Conservation (phyloP, 2,113 vertebrate genomes). For the Lepisosteus osseus region DNA sequence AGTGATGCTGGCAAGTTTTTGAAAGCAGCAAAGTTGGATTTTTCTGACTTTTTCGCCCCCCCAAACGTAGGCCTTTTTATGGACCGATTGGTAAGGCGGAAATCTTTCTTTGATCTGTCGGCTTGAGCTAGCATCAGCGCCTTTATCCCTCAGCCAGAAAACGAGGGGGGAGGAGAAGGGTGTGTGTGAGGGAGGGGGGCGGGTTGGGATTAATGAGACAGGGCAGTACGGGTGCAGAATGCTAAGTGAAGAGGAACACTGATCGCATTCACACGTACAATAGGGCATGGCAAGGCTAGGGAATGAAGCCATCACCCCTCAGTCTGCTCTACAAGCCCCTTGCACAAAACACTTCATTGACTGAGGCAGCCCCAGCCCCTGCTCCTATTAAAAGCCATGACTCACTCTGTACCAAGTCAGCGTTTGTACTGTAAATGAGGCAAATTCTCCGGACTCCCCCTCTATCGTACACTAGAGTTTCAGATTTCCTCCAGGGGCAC, state of each 20-base stretch:
- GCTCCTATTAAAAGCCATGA: not conserved
- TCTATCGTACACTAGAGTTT: too few relatives aligned
- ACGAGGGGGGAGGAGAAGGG: too few relatives aligned
- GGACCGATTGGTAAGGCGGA: too few relatives aligned
- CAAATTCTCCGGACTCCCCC: too few relatives aligned
- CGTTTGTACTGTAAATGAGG: not conserved
- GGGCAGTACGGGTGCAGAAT: conserved; percentile 1
- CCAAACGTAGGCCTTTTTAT: too few relatives aligned
- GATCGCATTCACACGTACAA: conserved; percentile 23
- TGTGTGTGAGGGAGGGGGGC: too few relatives aligned
- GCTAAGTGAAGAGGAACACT: conserved; percentile 16
- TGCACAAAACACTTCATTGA: conserved; percentile 28
- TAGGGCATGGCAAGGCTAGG: not conserved
- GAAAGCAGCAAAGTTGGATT: too few relatives aligned
- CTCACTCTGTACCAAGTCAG: rapidly evolving
- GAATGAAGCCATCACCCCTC: conserved; percentile 10
- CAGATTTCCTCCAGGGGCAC: too few relatives aligned
- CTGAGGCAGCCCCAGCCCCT: not conserved
- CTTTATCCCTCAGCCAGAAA: not conserved
- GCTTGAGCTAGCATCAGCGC: not conserved
- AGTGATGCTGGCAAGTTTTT: too few relatives aligned
- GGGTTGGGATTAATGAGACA: conserved; percentile 2
- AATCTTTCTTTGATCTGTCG: not conserved
- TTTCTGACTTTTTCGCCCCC: too few relatives aligned
- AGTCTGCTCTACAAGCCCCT: conserved; percentile 12